Evolutionary conservation across 2,113 vertebrate genomes (phyloP).

Genomic region (Cyanoramphus novaezelandiae): DNA sequence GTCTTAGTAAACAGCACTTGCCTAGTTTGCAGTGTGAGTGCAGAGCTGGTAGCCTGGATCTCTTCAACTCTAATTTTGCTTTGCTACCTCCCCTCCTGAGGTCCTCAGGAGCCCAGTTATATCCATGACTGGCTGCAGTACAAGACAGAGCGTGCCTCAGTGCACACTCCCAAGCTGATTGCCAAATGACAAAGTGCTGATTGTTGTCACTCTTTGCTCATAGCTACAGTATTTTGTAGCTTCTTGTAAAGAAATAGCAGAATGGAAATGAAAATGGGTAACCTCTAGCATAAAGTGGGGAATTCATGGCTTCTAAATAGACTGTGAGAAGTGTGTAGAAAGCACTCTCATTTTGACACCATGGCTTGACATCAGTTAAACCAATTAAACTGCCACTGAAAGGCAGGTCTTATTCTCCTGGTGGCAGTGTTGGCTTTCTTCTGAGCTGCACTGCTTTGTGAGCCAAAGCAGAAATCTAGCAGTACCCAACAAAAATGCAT

Average conservation of each 20-base stretch:
- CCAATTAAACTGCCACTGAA: background rate
- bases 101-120: background rate
- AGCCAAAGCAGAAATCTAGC: background rate
- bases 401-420: background rate
- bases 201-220: background rate
- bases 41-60: background rate
- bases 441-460: background rate
- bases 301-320: background rate
- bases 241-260: background rate
- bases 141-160: background rate
- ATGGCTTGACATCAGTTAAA: background rate
- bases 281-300: background rate
- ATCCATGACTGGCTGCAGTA: background rate
- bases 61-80: background rate
- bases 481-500: background rate
- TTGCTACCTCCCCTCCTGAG: background rate
- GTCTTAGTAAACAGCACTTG: background rate
- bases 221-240: background rate
- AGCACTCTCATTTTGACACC: background rate
- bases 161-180: background rate
- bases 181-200: background rate
- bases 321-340: background rate
- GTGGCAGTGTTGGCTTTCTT: background rate
- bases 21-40: rapidly evolving
- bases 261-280: background rate